phyloP scores from a whole-genome alignment of 2,113 vertebrate genomes.

The Ahaetulla prasina region DNA sequence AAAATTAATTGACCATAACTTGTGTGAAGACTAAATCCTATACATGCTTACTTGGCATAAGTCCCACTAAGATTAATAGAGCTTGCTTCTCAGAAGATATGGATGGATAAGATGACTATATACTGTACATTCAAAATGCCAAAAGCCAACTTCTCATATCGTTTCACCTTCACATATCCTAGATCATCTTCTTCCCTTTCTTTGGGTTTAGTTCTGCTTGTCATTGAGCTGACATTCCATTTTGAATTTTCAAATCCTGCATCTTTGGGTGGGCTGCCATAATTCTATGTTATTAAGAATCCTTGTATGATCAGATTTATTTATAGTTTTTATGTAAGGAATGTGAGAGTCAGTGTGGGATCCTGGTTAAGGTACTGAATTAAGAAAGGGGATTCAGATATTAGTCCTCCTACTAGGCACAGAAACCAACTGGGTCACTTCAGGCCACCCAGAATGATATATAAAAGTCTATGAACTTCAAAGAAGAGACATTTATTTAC shows the following conservation, averaged over 20 bases:
- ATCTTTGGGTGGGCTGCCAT: background rate
- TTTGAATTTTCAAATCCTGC: background rate
- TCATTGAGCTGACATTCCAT: background rate
- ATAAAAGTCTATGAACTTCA: background rate
- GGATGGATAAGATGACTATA: background rate
- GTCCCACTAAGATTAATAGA: background rate
- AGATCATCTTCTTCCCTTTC: background rate
- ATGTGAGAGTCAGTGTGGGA: background rate
- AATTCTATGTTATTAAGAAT: background rate
- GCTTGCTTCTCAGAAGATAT: background rate
- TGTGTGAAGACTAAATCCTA: background rate
- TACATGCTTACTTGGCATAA: background rate
- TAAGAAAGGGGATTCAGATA: background rate
- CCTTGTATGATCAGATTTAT: background rate
- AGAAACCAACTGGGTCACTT: background rate
- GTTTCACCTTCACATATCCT: background rate
- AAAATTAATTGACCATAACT: background rate
- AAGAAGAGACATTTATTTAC: background rate
- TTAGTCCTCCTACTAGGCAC: background rate
- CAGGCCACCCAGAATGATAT: background rate
- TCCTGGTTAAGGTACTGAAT: background rate
- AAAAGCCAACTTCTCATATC: background rate
- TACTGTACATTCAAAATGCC: background rate
- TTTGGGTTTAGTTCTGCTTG: background rate
- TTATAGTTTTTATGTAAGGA: background rate